These are phyloP conservation scores for Syngnathus typhle DNA, from an alignment of 2,113 vertebrate species.

Conservation along the genomic window DNA sequence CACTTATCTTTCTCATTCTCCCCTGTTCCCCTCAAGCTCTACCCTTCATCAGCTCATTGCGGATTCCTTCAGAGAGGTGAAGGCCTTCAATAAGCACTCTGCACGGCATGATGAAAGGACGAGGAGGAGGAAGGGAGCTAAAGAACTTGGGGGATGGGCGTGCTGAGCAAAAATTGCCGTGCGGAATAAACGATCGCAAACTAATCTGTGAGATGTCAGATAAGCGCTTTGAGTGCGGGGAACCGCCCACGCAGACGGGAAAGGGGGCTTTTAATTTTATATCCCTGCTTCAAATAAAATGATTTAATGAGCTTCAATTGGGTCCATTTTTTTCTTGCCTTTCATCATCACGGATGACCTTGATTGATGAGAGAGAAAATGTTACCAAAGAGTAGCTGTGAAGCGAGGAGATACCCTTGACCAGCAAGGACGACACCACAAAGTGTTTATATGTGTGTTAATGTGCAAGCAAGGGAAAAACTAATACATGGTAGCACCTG, in stretches of 20 bases:
- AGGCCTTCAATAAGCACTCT: slow-evolving; percentile 28
- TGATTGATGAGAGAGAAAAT: not conserved
- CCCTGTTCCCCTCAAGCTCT: not conserved
- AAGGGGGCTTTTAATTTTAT: slow-evolving; percentile 10
- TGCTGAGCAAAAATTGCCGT: slow-evolving; percentile 50
- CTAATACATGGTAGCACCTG: slow-evolving; percentile 12
- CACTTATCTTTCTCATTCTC: slow-evolving; percentile 3
- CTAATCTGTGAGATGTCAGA: slow-evolving; percentile 55
- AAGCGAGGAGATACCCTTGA: slow-evolving; percentile 50
- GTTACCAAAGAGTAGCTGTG: slow-evolving; percentile 18
- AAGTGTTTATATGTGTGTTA: slow-evolving; percentile 6
- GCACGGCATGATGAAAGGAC: slow-evolving; percentile 54
- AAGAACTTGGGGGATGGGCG: slow-evolving; percentile 27
- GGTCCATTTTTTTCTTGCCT: not conserved
- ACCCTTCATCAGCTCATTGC: slow-evolving; percentile 49
- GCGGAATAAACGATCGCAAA: slow-evolving; percentile 61
- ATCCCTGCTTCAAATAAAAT: slow-evolving; percentile 13
- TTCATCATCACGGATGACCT: not conserved
- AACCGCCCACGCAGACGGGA: slow-evolving; percentile 23
- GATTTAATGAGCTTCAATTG: slow-evolving; percentile 18
- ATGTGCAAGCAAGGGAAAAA: slow-evolving; percentile 9
- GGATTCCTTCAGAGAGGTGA: slow-evolving; percentile 53
- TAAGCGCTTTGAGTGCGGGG: slow-evolving; percentile 18
- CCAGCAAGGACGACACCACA: slow-evolving; percentile 28
- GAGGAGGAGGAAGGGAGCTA: slow-evolving; percentile 8